phyloP scores from a whole-genome alignment of 2,797 vertebrate species.

The Graptemys geographica region DNA sequence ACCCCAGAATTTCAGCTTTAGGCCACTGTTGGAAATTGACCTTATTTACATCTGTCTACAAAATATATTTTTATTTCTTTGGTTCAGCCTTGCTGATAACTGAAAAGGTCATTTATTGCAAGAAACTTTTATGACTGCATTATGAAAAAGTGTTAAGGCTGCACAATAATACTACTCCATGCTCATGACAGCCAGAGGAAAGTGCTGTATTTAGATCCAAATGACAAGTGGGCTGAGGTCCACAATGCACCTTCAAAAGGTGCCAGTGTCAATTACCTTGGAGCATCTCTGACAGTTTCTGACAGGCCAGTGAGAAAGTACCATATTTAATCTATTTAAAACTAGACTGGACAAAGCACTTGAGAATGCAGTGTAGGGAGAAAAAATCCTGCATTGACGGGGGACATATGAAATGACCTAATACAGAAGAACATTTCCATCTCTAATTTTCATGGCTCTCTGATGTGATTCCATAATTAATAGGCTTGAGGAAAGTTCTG shows the following conservation, averaged over 20 bases:
- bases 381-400: conserved; percentile 5
- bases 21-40: conserved; percentile 69
- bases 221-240: conserved; percentile 71
- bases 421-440: background rate
- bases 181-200: conserved; percentile 60
- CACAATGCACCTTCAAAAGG: conserved; percentile 65
- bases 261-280: conserved; percentile 69
- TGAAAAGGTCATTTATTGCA: conserved; percentile 68
- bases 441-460: conserved; percentile 28
- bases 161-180: conserved; percentile 48
- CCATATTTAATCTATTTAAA: conserved; percentile 75
- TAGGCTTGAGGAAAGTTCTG: background rate
- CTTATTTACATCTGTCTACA: conserved; percentile 70
- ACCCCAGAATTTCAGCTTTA: conserved; percentile 70
- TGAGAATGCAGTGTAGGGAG: conserved; percentile 37
- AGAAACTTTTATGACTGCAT: conserved; percentile 61
- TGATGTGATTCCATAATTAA: conserved; percentile 16
- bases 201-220: conserved; percentile 67
- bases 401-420: conserved; percentile 21
- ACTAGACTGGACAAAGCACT: conserved; percentile 52
- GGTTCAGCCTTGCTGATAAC: conserved; percentile 63
- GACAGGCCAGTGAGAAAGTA: conserved; percentile 65
- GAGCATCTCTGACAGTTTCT: conserved; percentile 62
- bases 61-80: conserved; percentile 73
- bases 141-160: conserved; percentile 74